These are phyloP conservation scores for Entelurus aequoreus DNA, from an alignment of 2,113 vertebrate species.

Conservation along the genomic window DNA sequence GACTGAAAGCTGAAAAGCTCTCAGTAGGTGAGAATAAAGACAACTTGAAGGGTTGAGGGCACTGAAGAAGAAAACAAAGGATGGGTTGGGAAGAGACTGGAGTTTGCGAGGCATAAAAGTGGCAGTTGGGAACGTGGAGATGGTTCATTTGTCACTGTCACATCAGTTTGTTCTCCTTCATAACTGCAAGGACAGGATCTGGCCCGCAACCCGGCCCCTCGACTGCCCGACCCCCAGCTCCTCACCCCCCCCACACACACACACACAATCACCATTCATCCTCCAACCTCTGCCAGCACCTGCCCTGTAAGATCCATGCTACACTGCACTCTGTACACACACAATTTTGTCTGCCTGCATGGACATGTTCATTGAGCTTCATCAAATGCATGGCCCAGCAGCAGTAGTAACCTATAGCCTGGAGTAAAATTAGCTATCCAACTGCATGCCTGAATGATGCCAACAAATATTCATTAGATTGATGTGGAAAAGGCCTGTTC, in stretches of 20 bases:
- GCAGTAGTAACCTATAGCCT: constrained; percentile 52
- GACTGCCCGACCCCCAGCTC: constrained; percentile 28
- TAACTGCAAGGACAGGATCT: constrained; percentile 65
- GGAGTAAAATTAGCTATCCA: constrained; percentile 38
- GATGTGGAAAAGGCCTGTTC: constrained; percentile 18
- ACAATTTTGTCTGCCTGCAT: constrained; percentile 49
- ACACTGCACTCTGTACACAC: constrained; percentile 29
- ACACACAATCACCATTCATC: constrained; percentile 40
- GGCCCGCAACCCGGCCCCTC: constrained; percentile 43
- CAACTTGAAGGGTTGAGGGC: constrained; percentile 6
- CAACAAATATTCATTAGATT: constrained; percentile 19
- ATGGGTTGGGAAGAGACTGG: constrained; percentile 33
- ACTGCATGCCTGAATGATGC: constrained; percentile 32
- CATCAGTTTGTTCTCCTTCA: constrained; percentile 70
- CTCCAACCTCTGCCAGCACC: constrained; percentile 58
- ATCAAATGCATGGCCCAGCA: constrained; percentile 48
- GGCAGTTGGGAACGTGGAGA: constrained; percentile 59
- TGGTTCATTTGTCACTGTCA: constrained; percentile 76
- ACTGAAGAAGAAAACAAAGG: constrained; percentile 12
- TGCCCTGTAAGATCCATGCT: constrained; percentile 47
- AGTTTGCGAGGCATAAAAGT: constrained; percentile 56
- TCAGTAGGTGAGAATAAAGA: constrained; percentile 38
- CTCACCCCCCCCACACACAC: constrained; percentile 26
- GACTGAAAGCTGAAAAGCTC: constrained; percentile 28
- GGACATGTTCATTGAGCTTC: constrained; percentile 59